Base-by-base conservation (phyloP, 2,113 vertebrate genomes). In the Gopherus flavomarginatus region DNA sequence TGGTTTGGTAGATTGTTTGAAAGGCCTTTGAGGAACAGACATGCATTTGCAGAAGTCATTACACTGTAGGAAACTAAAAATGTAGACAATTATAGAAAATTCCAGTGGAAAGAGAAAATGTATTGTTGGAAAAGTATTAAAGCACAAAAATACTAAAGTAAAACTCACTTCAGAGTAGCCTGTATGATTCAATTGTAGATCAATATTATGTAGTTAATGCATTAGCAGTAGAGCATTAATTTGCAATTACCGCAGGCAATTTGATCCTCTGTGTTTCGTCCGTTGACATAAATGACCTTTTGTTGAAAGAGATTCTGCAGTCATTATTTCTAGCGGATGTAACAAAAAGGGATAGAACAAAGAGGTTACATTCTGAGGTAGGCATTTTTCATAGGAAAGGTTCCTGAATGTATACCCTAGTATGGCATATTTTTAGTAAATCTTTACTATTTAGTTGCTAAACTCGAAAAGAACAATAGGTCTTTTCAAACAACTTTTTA, bases 201-300 rank as follows among this genome's bases (percentile, higher is more conserved):
- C 98, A 98, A 98, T 98, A 98, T 92, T 92, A 90, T 98, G 95
- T 96, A 98, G 98, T 98, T 98, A 98, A 98, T 98, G 98, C 97
- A 98, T 98, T 98, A 98, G 97, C 95, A 97, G 97, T 95, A 98
- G 98, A 98, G 97, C 98, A 98, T 98, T 98, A 98, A 98, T 98
- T 98, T 98, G 96, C 98, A 98, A 97, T 99, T 98, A 98, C 96
- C 53, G 16, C 97, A 97, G 98, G 98, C 97, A 98, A 98, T 97
- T 97, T 96, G 97, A 97, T 97, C 95, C 96, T 97, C 97, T 96
- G 57, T 96, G 94, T 96, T 98, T 97, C 97, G 94, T 94, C 96
- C 97, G 97, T 96, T 97, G 97, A 98, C 98, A 98, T 96, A 97
- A 97, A 95, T 98, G 98, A 98, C 97, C 97, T 98, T 98, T 97